These are phyloP conservation scores for Orius insidiosus DNA, from an alignment of 1,140 invertebrate genomes.

Conservation along the genomic window DNA sequence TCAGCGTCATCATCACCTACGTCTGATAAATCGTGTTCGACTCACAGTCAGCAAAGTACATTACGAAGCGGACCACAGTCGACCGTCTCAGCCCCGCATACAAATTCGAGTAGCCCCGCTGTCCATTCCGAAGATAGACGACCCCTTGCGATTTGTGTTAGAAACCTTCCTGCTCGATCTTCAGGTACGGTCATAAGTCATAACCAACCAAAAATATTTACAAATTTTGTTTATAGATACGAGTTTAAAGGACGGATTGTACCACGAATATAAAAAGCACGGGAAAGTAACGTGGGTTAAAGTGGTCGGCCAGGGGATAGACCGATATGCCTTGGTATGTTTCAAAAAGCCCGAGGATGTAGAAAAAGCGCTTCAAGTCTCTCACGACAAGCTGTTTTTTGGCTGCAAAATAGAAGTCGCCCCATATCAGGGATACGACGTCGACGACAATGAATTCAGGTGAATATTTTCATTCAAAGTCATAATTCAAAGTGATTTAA, in stretches of 20 bases:
- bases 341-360: conserved; percentile 96
- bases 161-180: conserved; percentile 74
- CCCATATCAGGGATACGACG: conserved; percentile 71
- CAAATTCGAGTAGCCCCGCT: conserved; percentile 27
- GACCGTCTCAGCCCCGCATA: conserved; percentile 22
- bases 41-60: conserved; percentile 20
- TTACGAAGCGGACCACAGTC: conserved; percentile 4
- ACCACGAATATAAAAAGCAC: conserved; percentile 97
- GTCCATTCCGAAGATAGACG: conserved; percentile 48
- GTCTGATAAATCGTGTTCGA: conserved; percentile 23
- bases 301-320: conserved; percentile 61
- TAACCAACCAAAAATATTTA: no score
- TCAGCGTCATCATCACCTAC: conserved; percentile 24
- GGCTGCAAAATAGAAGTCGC: conserved; percentile 86
- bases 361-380: conserved; percentile 82
- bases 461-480: conserved; percentile 13
- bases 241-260: conserved; percentile 88
- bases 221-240: conserved; percentile 66
- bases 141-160: conserved; percentile 77
- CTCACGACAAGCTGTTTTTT: conserved; percentile 91
- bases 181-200: conserved; percentile 30
- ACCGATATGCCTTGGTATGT: conserved; percentile 73
- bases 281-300: conserved; percentile 93
- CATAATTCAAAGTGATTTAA: no score
- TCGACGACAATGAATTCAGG: conserved; percentile 68